phyloP scores from a whole-genome alignment of 2,797 vertebrate species.

The Poecile montanus region DNA sequence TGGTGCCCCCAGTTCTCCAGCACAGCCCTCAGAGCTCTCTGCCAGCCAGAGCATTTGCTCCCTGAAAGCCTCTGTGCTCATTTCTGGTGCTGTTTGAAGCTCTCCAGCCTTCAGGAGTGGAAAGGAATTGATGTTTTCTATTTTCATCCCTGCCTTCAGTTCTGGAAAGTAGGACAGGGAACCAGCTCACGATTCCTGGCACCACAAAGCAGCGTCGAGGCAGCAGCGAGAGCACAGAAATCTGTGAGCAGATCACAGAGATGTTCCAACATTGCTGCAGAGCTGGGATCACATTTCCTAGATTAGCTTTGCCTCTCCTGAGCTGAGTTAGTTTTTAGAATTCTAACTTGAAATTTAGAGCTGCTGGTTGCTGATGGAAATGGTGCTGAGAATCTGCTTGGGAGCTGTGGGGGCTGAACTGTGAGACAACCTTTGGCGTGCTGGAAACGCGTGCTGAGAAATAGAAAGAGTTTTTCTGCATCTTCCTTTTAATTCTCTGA shows the following conservation, averaged over 20 bases:
- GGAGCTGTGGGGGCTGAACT: not conserved
- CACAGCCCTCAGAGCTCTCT: not conserved
- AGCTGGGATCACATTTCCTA: not conserved
- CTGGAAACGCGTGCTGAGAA: not conserved
- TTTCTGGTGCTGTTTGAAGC: not conserved
- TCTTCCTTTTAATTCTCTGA: not conserved
- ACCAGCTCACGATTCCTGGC: constrained; percentile 63
- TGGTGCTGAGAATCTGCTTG: not conserved
- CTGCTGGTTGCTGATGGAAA: not conserved
- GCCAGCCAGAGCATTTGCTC: not conserved
- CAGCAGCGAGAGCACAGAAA: not conserved
- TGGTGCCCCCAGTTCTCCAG: not conserved
- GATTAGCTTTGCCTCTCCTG: not conserved
- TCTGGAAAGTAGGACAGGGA: constrained; percentile 60
- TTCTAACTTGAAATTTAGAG: not conserved
- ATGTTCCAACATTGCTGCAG: not conserved
- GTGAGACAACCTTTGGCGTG: not conserved
- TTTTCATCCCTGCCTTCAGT: constrained; percentile 48
- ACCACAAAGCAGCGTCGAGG: not conserved
- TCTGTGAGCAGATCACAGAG: constrained; percentile 26
- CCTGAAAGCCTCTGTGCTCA: not conserved
- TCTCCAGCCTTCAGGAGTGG: not conserved
- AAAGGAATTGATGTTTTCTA: constrained; percentile 56
- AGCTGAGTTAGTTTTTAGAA: not conserved
- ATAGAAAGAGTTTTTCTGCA: not conserved